Conservation (phyloP, 2,113 vertebrate genomes). For the Sterna hirundo region DNA sequence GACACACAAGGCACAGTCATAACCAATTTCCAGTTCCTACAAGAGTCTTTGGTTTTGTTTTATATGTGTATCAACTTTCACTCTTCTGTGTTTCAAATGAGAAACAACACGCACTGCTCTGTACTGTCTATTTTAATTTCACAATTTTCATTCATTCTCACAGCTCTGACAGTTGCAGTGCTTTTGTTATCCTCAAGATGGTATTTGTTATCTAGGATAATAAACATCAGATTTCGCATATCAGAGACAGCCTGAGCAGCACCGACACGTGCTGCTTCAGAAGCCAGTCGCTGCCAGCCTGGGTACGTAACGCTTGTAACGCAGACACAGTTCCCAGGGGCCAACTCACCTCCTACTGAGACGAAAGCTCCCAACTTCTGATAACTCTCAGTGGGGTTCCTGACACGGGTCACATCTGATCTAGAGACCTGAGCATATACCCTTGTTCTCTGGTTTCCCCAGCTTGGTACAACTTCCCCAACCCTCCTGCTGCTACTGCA, state of each 20-base stretch:
- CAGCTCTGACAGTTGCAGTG: conserved; percentile 23
- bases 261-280: neutral
- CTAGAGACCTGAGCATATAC: neutral
- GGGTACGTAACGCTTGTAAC: neutral
- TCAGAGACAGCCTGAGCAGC: neutral
- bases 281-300: neutral
- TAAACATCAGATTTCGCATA: conserved; percentile 7
- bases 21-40: neutral
- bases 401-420: neutral
- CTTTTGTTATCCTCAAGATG: conserved; percentile 44
- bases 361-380: neutral
- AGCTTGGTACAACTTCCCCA: neutral
- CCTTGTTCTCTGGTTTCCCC: neutral
- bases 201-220: conserved; percentile 53
- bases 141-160: neutral
- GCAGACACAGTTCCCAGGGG: neutral
- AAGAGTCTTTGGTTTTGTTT: neutral
- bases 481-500: neutral
- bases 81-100: neutral
- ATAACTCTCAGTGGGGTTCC: neutral
- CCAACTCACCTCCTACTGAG: neutral
- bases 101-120: neutral
- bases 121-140: neutral
- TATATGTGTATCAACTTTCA: neutral
- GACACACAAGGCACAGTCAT: conserved; percentile 35